phyloP scores from a whole-genome alignment of 2,797 vertebrate species.

The Acomys russatus region DNA sequence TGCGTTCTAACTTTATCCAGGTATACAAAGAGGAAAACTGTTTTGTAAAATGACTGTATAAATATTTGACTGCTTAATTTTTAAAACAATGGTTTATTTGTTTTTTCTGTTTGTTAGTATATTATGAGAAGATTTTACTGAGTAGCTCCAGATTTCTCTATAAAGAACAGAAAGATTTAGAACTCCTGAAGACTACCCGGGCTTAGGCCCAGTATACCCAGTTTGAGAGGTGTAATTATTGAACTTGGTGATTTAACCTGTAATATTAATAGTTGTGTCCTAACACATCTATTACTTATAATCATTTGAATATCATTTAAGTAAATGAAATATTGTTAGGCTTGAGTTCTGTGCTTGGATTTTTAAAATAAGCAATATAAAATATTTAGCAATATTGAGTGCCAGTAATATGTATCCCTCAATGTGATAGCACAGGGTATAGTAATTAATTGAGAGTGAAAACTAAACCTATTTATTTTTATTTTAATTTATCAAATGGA shows the following conservation, averaged over 20 bases:
- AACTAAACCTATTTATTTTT: background rate
- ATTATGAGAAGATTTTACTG: background rate
- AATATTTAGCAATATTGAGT: background rate
- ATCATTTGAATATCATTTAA: background rate
- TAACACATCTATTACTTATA: background rate
- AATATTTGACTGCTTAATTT: background rate
- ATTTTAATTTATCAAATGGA: background rate
- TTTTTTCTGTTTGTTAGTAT: background rate
- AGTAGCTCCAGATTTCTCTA: background rate
- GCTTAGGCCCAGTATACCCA: too few relatives aligned
- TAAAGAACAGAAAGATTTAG: background rate
- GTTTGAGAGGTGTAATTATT: background rate
- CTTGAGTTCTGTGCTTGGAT: background rate
- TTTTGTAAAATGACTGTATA: background rate
- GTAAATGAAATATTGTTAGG: background rate
- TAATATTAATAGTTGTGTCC: background rate
- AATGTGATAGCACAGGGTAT: background rate
- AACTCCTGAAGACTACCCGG: too few relatives aligned
- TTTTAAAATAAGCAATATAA: conserved; percentile 41
- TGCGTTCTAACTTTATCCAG: background rate
- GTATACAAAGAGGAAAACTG: background rate
- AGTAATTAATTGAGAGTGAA: background rate
- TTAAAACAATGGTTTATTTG: background rate
- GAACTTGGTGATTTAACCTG: background rate
- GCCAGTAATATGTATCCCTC: background rate